These are phyloP conservation scores for Luffia ferchaultella DNA, from an alignment of 2,888 invertebrate genomes.

Conservation along the genomic window DNA sequence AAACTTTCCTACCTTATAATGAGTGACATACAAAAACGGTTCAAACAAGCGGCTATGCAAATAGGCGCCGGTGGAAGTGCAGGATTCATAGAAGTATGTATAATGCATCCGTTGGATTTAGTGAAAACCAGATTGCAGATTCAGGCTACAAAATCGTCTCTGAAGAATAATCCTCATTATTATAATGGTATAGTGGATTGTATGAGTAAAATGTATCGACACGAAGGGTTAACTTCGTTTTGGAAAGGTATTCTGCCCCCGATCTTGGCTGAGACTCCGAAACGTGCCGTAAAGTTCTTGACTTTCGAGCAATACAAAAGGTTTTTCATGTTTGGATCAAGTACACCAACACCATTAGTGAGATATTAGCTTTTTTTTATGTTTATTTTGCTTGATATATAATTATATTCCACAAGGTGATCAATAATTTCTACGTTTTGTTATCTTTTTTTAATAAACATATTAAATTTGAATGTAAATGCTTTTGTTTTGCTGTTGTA, in stretches of 20 bases:
- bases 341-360: conserved; percentile 79
- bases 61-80: conserved; percentile 90
- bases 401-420: conserved; percentile 3
- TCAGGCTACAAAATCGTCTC: conserved; percentile 30
- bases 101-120: conserved; percentile 96
- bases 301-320: conserved; percentile 94
- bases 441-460: too few species aligned
- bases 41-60: conserved; percentile 81
- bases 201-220: conserved; percentile 85
- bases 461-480: not conserved
- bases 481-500: too few species aligned
- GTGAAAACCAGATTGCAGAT: conserved; percentile 81
- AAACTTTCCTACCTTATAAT: too few species aligned
- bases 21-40: conserved; percentile 46
- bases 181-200: conserved; percentile 88
- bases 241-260: conserved; percentile 96
- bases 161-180: conserved; percentile 57
- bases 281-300: conserved; percentile 93
- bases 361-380: conserved; percentile 21
- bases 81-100: conserved; percentile 92
- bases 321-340: conserved; percentile 81
- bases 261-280: conserved; percentile 93
- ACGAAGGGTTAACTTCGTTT: conserved; percentile 85
- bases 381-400: conserved; percentile 14
- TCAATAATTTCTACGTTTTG: too few species aligned